Percentiles rank a stretch among this genome's conserved stretches.
Evolutionary conservation across 2,888 invertebrate genomes (phyloP).

Genomic region (Eupithecia subfuscata): DNA sequence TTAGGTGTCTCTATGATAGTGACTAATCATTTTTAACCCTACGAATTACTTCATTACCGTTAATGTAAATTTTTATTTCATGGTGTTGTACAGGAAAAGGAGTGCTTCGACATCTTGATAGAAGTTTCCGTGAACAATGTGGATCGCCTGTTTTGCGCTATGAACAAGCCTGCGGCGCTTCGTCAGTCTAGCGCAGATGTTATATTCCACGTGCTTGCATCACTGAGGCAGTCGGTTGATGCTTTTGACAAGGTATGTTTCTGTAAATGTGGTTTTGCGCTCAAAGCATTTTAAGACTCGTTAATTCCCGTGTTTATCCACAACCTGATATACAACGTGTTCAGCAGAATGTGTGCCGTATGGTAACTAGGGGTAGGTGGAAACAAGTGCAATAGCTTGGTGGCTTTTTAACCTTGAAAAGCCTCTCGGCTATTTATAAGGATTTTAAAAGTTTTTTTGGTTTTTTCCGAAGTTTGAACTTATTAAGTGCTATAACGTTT

Average conservation of each 20-base stretch:
- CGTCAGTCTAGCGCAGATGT: slow-evolving; percentile 84
- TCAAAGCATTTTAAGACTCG: not conserved
- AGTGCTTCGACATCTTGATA: slow-evolving; percentile 81
- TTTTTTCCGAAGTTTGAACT: too few species aligned
- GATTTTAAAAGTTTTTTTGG: too few species aligned
- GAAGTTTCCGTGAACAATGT: slow-evolving; percentile 86
- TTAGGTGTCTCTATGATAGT: too few species aligned
- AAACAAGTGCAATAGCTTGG: too few species aligned
- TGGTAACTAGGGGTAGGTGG: too few species aligned
- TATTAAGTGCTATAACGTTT: too few species aligned
- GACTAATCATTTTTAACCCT: not conserved
- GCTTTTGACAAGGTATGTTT: slow-evolving; percentile 84
- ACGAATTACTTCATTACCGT: not conserved
- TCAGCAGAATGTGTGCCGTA: too few species aligned
- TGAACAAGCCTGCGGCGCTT: slow-evolving; percentile 82
- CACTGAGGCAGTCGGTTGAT: slow-evolving; percentile 84
- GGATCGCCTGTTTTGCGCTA: slow-evolving; percentile 81
- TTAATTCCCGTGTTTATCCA: not conserved
- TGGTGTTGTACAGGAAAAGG: slow-evolving; percentile 70
- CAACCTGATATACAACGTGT: not conserved
- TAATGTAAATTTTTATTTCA: not conserved
- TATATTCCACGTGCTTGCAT: slow-evolving; percentile 86
- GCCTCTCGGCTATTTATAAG: too few species aligned
- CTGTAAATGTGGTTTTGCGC: not conserved
- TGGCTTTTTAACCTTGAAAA: too few species aligned